phyloP scores from a whole-genome alignment of 1,140 invertebrate genomes.

The Nasonia vitripennis region DNA sequence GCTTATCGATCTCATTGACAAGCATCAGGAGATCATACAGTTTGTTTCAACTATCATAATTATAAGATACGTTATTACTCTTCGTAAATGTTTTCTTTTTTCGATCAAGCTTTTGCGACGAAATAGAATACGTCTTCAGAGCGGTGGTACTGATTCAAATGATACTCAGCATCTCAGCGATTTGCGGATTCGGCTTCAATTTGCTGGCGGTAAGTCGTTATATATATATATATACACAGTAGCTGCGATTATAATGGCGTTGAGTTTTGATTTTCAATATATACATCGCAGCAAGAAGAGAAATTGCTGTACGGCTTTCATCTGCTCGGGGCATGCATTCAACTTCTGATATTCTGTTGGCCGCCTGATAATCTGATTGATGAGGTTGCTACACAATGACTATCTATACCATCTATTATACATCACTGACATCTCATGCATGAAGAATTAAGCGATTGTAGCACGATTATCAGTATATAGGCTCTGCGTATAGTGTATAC shows the following conservation, averaged over 20 bases:
- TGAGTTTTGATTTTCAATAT: background rate
- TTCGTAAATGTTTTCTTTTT: background rate
- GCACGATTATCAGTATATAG: too few species aligned
- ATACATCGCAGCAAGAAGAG: background rate
- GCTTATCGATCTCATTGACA: background rate
- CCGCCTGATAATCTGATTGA: conserved; percentile 53
- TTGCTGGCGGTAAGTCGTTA: conserved; percentile 19
- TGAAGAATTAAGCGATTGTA: too few species aligned
- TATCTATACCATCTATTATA: background rate
- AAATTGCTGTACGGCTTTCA: background rate
- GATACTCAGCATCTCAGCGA: conserved; percentile 37
- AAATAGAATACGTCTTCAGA: conserved; percentile 11
- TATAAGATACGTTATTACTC: too few species aligned
- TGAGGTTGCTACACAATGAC: conserved; percentile 45
- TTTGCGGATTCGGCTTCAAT: conserved; percentile 49
- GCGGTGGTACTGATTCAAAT: conserved; percentile 37
- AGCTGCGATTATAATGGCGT: background rate
- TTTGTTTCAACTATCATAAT: background rate
- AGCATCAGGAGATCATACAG: background rate
- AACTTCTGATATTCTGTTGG: conserved; percentile 58
- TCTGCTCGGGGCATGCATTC: conserved; percentile 37
- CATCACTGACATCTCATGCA: background rate
- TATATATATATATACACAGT: too few species aligned
- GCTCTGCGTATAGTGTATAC: too few species aligned
- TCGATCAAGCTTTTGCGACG: background rate